Percentiles rank a stretch among this genome's conserved stretches.
Conservation (phyloP, 1,140 invertebrate species). For the Cherax destructor region DNA sequence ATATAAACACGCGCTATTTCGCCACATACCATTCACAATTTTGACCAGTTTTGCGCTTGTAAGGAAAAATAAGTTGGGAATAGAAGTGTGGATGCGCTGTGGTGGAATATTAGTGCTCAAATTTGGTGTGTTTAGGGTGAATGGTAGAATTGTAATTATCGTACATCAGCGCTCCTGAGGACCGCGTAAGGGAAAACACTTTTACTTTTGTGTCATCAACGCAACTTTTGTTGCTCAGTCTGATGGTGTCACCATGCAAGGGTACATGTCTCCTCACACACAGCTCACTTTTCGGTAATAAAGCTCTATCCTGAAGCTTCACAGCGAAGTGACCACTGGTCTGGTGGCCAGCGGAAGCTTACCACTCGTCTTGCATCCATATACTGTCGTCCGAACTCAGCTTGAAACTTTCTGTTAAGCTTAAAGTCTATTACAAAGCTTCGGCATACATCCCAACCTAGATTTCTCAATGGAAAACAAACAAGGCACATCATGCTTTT, state of each 20-base stretch:
- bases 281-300: not conserved
- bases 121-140: not conserved
- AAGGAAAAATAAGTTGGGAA: not conserved
- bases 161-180: constrained; percentile 25
- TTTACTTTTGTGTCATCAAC: constrained; percentile 56
- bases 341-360: not conserved
- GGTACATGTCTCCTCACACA: not conserved
- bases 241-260: not conserved
- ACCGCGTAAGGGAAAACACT: constrained; percentile 23
- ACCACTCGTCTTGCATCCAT: not conserved
- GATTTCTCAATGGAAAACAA: too few species aligned
- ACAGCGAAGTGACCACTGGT: not conserved
- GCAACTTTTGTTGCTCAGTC: constrained; percentile 8
- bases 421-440: too few species aligned
- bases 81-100: not conserved
- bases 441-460: too few species aligned
- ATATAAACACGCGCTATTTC: not conserved
- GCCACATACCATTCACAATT: not conserved
- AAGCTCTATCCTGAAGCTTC: not conserved
- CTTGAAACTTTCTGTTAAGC: too few species aligned
- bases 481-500: too few species aligned
- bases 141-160: constrained; percentile 5
- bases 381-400: too few species aligned
- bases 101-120: not conserved
- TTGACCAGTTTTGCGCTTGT: too few species aligned